phyloP scores from a whole-genome alignment of 2,888 invertebrate species.

The Steromphala cineraria region DNA sequence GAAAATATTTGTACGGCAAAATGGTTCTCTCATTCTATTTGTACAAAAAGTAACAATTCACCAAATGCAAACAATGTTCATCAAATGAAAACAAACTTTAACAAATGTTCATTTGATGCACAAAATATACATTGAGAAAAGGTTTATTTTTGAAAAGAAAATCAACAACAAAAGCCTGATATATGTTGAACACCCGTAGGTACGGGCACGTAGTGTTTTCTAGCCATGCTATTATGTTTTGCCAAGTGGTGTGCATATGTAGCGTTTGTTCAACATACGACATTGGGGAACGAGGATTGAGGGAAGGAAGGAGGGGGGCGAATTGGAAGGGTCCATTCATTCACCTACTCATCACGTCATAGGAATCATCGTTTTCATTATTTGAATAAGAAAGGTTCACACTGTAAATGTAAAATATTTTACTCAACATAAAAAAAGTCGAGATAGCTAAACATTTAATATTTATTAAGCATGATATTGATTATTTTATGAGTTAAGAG shows the following conservation, averaged over 20 bases:
- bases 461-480: too few species aligned
- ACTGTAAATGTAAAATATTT: too few species aligned
- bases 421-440: too few species aligned
- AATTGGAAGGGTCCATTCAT: too few species aligned
- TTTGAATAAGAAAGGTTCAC: too few species aligned
- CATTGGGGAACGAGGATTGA: background rate
- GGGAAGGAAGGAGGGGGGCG: background rate
- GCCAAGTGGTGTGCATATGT: background rate
- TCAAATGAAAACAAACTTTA: background rate
- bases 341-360: too few species aligned
- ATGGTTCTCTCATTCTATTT: background rate
- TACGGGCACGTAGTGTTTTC: background rate
- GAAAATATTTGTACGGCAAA: background rate
- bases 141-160: background rate
- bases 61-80: background rate
- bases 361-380: too few species aligned
- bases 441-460: too few species aligned
- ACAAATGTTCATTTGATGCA: constrained; percentile 14
- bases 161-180: background rate
- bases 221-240: background rate
- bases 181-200: background rate
- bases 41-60: background rate
- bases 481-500: too few species aligned
- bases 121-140: background rate
- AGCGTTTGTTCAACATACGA: background rate